Evolutionary conservation across 2,113 vertebrate genomes (phyloP).

Genomic region (Anoplopoma fimbria): DNA sequence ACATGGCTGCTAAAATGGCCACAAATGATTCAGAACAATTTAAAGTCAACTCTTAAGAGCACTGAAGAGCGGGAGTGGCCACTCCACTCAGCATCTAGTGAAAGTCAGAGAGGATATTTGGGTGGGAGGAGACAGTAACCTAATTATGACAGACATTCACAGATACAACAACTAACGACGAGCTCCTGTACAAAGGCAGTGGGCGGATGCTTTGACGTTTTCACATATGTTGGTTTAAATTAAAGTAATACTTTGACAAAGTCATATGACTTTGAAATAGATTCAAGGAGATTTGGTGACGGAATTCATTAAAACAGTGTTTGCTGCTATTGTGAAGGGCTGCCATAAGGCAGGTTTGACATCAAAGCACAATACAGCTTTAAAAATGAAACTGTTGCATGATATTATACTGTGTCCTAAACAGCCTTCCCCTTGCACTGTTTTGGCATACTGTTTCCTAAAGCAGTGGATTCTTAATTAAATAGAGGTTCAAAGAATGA

Average conservation of each 20-base stretch:
- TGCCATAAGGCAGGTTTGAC: constrained; percentile 27
- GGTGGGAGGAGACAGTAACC: constrained; percentile 46
- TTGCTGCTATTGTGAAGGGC: constrained; percentile 1
- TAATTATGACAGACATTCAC: constrained; percentile 5
- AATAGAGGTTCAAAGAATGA: not conserved
- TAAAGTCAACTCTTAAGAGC: constrained; percentile 25
- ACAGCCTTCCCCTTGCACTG: not conserved
- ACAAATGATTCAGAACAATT: constrained; percentile 32
- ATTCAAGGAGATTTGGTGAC: constrained; percentile 38
- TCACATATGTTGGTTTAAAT: constrained; percentile 29
- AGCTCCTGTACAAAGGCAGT: constrained; percentile 19
- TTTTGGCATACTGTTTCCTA: constrained; percentile 11
- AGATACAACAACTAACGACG: constrained; percentile 23
- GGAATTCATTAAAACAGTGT: constrained; percentile 3
- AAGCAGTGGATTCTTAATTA: not conserved
- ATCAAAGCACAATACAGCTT: constrained; percentile 32
- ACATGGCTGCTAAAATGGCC: constrained; percentile 23
- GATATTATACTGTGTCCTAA: not conserved
- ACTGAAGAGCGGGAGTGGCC: constrained; percentile 24
- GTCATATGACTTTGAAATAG: constrained; percentile 2
- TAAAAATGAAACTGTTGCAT: constrained; percentile 30
- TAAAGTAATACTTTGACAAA: constrained; percentile 20
- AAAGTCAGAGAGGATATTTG: constrained; percentile 28
- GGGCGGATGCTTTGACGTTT: constrained; percentile 35
- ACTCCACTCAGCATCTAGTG: constrained; percentile 30